phyloP scores from a whole-genome alignment of 2,888 invertebrate species.

The Galerucella nymphaeae region DNA sequence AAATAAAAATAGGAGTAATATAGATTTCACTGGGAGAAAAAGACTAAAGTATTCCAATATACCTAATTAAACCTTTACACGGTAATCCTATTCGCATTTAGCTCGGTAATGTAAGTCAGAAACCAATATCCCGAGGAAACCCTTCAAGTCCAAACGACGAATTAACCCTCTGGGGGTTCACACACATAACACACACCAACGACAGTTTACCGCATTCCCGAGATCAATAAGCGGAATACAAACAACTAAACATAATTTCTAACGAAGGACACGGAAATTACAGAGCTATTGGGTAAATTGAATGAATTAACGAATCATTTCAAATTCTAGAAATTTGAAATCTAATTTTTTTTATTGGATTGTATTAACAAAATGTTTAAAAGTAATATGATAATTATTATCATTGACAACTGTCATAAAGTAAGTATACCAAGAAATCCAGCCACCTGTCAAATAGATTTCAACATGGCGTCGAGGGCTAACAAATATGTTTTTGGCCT shows the following conservation, averaged over 20 bases:
- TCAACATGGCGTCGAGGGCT: no score
- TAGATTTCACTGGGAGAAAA: not conserved
- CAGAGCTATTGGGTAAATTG: conserved; percentile 17
- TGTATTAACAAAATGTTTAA: no score
- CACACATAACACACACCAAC: conserved; percentile 22
- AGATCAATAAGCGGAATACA: conserved; percentile 38
- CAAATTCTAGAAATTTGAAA: not conserved
- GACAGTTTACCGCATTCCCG: conserved; percentile 3
- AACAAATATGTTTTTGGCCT: no score
- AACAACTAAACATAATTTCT: conserved; percentile 56
- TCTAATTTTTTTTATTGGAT: no score
- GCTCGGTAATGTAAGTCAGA: conserved; percentile 20
- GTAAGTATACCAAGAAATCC: no score
- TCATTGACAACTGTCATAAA: no score
- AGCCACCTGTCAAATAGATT: no score
- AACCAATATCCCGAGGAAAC: conserved; percentile 44
- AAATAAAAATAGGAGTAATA: no score
- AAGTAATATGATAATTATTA: no score
- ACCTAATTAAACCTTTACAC: conserved; percentile 3
- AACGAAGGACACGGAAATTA: conserved; percentile 54
- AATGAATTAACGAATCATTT: not conserved
- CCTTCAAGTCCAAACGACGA: conserved; percentile 27
- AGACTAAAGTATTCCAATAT: not conserved
- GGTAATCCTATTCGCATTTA: not conserved
- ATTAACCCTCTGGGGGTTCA: conserved; percentile 27